Conservation (phyloP, 2,888 invertebrate genomes). For the Campoplex nolae region DNA sequence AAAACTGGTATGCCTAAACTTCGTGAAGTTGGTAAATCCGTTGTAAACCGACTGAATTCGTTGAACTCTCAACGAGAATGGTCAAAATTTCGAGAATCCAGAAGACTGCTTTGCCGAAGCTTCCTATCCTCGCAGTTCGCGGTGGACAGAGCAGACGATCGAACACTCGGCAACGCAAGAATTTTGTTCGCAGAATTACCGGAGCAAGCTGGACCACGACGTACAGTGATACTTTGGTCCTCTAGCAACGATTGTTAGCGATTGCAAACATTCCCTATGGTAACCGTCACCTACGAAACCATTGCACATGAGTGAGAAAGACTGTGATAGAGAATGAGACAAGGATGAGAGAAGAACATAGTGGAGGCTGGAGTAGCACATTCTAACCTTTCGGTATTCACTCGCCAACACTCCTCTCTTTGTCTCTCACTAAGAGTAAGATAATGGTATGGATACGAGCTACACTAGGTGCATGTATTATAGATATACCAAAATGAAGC, state of each 20-base stretch:
- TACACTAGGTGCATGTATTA: constrained; percentile 25
- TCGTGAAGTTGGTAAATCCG: constrained; percentile 47
- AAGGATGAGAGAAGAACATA: constrained; percentile 35
- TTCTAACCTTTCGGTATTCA: constrained; percentile 65
- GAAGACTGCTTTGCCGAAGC: constrained; percentile 44
- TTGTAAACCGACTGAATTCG: constrained; percentile 30
- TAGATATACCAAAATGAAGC: constrained; percentile 2
- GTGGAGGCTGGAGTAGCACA: constrained; percentile 49
- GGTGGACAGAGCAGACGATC: constrained; percentile 23
- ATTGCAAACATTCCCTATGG: constrained; percentile 71
- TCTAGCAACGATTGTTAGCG: constrained; percentile 62
- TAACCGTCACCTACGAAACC: constrained; percentile 46
- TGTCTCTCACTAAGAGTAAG: constrained; percentile 37
- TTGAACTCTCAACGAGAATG: constrained; percentile 46
- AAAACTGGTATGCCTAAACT: constrained; percentile 6
- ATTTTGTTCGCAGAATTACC: constrained; percentile 60
- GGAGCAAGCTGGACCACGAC: constrained; percentile 28
- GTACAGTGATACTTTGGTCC: constrained; percentile 55
- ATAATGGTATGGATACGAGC: constrained; percentile 47
- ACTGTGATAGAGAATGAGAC: constrained; percentile 54
- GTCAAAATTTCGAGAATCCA: constrained; percentile 62
- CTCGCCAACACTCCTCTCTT: constrained; percentile 46
- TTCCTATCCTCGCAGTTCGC: constrained; percentile 12
- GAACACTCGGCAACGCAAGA: constrained; percentile 63
- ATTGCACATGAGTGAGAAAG: constrained; percentile 39